These are phyloP conservation scores for Sipunculus nudus DNA, from an alignment of 2,888 invertebrate genomes.

Conservation along the genomic window DNA sequence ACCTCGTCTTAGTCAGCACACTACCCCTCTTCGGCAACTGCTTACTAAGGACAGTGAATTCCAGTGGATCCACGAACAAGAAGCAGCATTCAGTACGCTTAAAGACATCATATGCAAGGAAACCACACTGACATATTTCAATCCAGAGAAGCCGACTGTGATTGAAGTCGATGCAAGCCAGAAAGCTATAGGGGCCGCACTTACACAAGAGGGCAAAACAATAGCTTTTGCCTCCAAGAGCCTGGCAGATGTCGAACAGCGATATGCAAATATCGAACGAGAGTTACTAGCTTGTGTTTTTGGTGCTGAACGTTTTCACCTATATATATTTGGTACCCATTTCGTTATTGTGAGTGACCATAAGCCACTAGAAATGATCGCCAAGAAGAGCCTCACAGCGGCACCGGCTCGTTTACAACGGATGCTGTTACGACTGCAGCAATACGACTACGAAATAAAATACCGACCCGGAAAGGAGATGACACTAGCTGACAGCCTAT, in stretches of 20 bases:
- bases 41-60: slow-evolving; percentile 18
- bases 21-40: slow-evolving; percentile 19
- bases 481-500: slow-evolving; percentile 32
- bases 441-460: slow-evolving; percentile 24
- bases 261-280: slow-evolving; percentile 31
- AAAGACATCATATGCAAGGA: too few species aligned
- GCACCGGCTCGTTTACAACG: slow-evolving; percentile 26
- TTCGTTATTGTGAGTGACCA: slow-evolving; percentile 23
- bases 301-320: slow-evolving; percentile 26
- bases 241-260: slow-evolving; percentile 17
- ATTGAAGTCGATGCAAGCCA: slow-evolving; percentile 18
- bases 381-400: slow-evolving; percentile 24
- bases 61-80: too few species aligned
- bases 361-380: slow-evolving; percentile 30
- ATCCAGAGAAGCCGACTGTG: slow-evolving; percentile 4
- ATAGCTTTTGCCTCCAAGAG: slow-evolving; percentile 26
- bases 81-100: too few species aligned
- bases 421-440: slow-evolving; percentile 29
- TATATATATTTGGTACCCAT: slow-evolving; percentile 20
- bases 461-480: slow-evolving; percentile 28
- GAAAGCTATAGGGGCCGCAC: slow-evolving; percentile 28
- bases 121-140: slow-evolving; percentile 25
- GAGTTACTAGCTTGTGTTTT: slow-evolving; percentile 34
- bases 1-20: slow-evolving; percentile 12
- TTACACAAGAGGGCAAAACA: slow-evolving; percentile 12